Base-by-base conservation (phyloP, 2,888 invertebrate genomes). In the Pinctada fucata region DNA sequence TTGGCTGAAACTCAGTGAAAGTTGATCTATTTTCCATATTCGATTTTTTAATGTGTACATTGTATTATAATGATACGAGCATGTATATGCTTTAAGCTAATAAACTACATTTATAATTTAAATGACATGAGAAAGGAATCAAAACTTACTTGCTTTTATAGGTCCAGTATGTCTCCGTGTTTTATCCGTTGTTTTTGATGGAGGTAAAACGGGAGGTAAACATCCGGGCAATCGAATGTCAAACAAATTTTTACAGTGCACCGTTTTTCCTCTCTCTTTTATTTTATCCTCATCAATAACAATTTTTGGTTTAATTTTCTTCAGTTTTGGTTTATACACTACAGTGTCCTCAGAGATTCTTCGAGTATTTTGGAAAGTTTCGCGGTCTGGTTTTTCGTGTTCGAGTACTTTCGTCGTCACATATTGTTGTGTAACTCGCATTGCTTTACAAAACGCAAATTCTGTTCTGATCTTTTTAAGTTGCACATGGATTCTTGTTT, bases 401-500 rank as follows among this genome's bases (percentile, higher is more conserved):
- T 72, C 72, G 31, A 72, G 45, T 2, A 52, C 52, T 8, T 58
- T 51, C 52, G 72, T 51, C 45, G 72, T 52, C 13, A 72, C 72
- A 72, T 52, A 72, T 45, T 72, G 72, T 72, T 72, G 72, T 8
- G 47, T 31, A 2, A 72, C 58, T 31, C 72, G 51, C n/a, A 52
- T 58, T 31, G 50, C 50, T 31, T 72, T 72, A 16, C 58, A 52
- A 3, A 58, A 6, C 2, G 51, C 72, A 72, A 72, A 72, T 2
- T 72, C 72, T 13, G 31, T 72, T 8, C 72, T 51, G 16, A 45
- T 13, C 8, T 6, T 31, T 45, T 68, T 31, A 3, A 68, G 6
- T 13, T 68, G 8, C 6, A 13, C 45, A 68, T 31, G 68, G 47
- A 68, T 68, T 45, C 47, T 68, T 3, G 8, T 47, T 47, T 47